Evolutionary conservation across 2,888 invertebrate species (phyloP), one percentile per base, ranked within the genome.

Genomic region (Buathra laborator): DNA sequence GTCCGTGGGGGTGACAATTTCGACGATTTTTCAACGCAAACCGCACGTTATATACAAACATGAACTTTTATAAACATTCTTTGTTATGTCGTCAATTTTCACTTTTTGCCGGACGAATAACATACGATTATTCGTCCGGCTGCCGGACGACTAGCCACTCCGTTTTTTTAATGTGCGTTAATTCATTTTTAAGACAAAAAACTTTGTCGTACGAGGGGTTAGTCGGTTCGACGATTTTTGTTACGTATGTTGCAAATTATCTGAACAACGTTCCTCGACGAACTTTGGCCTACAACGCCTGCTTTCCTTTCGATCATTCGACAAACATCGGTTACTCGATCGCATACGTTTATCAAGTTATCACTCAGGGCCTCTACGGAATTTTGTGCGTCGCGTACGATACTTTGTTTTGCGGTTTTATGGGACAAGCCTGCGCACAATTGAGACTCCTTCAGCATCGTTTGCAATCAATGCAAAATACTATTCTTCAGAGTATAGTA

Each of bases 281-380:
- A 43, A 62, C 12, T 4, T 14, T 75, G 46, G 62, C 75, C 9
- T 59, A 56, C 46, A 62, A 75, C n/a, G 75, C 62, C n/a, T 75
- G 75, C 19, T 16, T 75, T 32, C 75, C 75, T 16, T 75, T 75
- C 62, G 37, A 75, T 43, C 16, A 59, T 9, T 29, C 62, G 10
- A 44, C 59, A n/a, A 10, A 9, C 46, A 3, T 62, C 6, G 75
- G 62, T 12, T 75, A 37, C 46, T 75, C 62, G 75, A 44, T 62
- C 12, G 75, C 44, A 12, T 75, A 43, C 5, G 3, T 44, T 59
- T 59, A 75, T 67, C 67, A 67, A 46, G 14, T 46, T 6, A 5
- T 24, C 24, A n/a, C 37, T 64, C 37, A 64, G 12, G n/a, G 2
- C n/a, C 5, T 64, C 29, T 12, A n/a, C 9, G 37, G 32, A n/a